Percentiles rank a stretch among this genome's conserved stretches.
Evolutionary conservation across 2,888 invertebrate species (phyloP).

Genomic region (Drosophila colorata): DNA sequence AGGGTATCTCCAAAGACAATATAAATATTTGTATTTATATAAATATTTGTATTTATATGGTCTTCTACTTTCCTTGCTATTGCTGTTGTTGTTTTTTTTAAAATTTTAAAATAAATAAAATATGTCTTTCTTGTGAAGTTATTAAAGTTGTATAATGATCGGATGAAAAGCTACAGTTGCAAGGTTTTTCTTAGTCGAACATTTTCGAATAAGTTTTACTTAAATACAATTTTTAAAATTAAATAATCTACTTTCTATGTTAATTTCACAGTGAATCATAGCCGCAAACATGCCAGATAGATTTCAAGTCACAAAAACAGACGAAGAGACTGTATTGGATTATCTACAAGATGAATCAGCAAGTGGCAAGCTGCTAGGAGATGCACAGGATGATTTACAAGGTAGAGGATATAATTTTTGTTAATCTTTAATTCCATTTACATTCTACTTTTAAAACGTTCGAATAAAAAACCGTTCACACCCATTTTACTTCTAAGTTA

Average conservation of each 20-base stretch:
- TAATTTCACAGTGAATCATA: constrained; percentile 48
- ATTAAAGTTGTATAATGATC: too few relatives aligned
- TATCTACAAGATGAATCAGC: constrained; percentile 82
- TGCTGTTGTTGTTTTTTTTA: too few relatives aligned
- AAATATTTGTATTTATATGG: too few relatives aligned
- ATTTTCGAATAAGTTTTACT: background rate
- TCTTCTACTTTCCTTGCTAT: too few relatives aligned
- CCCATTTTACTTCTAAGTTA: too few relatives aligned
- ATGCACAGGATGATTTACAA: constrained; percentile 72
- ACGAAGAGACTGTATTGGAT: constrained; percentile 77
- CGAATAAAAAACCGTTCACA: too few relatives aligned
- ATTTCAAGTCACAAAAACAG: constrained; percentile 84
- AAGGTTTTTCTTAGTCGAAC: background rate
- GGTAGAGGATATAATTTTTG: constrained; percentile 53
- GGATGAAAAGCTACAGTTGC: background rate
- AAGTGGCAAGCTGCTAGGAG: constrained; percentile 81
- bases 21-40: too few relatives aligned
- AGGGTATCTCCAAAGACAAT: too few relatives aligned
- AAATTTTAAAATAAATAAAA: too few relatives aligned
- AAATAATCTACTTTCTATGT: background rate
- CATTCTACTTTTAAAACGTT: too few relatives aligned
- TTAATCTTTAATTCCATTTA: too few relatives aligned
- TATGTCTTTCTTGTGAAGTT: too few relatives aligned
- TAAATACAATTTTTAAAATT: background rate
- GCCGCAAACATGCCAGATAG: constrained; percentile 81